Percentiles rank a stretch among this genome's conserved stretches.
These are phyloP conservation scores for Pheosia gnoma DNA, from an alignment of 2,888 invertebrate genomes.

Conservation along the genomic window DNA sequence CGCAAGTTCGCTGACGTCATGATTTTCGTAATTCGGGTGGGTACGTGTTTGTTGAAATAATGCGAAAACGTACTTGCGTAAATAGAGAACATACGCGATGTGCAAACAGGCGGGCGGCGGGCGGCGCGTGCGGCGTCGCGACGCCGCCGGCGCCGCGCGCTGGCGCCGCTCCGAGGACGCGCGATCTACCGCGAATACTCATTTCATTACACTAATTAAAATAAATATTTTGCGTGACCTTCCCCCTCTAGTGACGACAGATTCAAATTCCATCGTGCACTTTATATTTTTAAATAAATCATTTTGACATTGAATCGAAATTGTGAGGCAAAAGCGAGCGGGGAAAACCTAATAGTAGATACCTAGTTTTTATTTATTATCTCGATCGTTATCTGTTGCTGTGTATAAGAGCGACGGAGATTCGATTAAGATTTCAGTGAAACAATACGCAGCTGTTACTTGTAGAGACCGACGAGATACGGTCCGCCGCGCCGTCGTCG, in stretches of 20 bases:
- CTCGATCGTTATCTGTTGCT: not conserved
- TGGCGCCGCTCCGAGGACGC: slow-evolving; percentile 54
- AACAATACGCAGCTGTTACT: slow-evolving; percentile 5
- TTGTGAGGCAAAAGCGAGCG: not conserved
- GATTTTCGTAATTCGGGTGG: slow-evolving; percentile 54
- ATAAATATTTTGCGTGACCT: slow-evolving; percentile 30
- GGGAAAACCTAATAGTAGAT: not conserved
- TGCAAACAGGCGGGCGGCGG: slow-evolving; percentile 67
- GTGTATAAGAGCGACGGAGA: slow-evolving; percentile 1
- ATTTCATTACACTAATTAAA: slow-evolving; percentile 51
- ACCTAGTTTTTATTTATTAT: slow-evolving; percentile 1
- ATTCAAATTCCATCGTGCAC: not conserved
- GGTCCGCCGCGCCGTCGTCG: slow-evolving; percentile 11
- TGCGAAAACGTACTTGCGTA: slow-evolving; percentile 70
- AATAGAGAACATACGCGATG: slow-evolving; percentile 73
- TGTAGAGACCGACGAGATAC: slow-evolving; percentile 9
- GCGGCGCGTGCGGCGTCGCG: slow-evolving; percentile 55
- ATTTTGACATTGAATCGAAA: not conserved
- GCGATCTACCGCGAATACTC: slow-evolving; percentile 47
- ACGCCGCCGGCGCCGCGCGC: slow-evolving; percentile 49
- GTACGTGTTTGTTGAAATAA: slow-evolving; percentile 65
- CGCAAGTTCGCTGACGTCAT: slow-evolving; percentile 42
- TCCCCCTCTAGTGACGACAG: slow-evolving; percentile 23
- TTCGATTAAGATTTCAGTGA: slow-evolving; percentile 8
- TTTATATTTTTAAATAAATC: not conserved